These are phyloP conservation scores for Contarinia nasturtii DNA, from an alignment of 1,140 invertebrate species.

Conservation along the genomic window DNA sequence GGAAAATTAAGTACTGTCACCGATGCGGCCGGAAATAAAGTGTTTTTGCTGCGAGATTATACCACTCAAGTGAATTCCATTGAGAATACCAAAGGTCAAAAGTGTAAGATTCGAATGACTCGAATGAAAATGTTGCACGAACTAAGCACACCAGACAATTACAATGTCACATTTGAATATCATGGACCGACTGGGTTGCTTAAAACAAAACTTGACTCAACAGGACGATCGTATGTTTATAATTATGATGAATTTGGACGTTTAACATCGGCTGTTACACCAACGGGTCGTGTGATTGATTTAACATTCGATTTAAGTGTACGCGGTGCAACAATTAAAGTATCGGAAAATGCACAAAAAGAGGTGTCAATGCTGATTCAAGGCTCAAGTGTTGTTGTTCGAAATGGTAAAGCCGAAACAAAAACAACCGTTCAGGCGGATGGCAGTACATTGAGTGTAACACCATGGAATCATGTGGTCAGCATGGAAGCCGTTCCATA, in stretches of 20 bases:
- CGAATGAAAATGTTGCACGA: conserved; percentile 76
- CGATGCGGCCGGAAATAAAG: conserved; percentile 85
- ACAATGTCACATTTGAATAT: conserved; percentile 85
- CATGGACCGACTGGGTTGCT: conserved; percentile 73
- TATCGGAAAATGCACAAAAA: conserved; percentile 62
- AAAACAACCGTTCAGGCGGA: conserved; percentile 61
- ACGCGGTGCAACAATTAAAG: conserved; percentile 71
- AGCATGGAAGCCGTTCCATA: conserved; percentile 74
- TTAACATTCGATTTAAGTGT: conserved; percentile 71
- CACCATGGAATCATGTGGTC: conserved; percentile 65
- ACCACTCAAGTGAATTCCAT: conserved; percentile 79
- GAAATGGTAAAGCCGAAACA: conserved; percentile 59
- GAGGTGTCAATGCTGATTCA: conserved; percentile 73
- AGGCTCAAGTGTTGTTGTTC: conserved; percentile 63
- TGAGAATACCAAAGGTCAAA: conserved; percentile 84
- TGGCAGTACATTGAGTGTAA: conserved; percentile 56
- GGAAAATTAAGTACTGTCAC: conserved; percentile 83
- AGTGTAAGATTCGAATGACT: conserved; percentile 74
- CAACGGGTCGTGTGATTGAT: conserved; percentile 74
- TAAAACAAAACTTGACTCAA: conserved; percentile 72
- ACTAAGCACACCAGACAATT: conserved; percentile 75
- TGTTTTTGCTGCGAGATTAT: conserved; percentile 74
- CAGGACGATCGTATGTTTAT: conserved; percentile 81
- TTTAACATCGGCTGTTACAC: conserved; percentile 72
- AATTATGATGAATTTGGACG: conserved; percentile 90